Conservation (phyloP, 30 jellyfish, hydroid and myxozoan genomes). For the Hydractinia echinata region DNA sequence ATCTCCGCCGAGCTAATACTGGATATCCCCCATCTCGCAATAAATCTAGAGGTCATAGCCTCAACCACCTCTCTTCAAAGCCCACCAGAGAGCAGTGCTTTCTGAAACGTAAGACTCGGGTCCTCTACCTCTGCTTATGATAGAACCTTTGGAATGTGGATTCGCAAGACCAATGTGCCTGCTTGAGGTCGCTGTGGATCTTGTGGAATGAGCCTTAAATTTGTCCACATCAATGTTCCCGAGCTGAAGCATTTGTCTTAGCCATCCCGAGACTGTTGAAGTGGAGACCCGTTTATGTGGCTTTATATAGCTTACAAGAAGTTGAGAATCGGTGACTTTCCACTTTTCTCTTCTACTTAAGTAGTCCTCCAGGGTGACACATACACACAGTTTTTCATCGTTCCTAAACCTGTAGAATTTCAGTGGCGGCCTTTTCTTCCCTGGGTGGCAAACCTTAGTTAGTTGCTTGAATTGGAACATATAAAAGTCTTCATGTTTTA, state of each 20-base stretch:
- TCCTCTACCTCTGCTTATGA: no score
- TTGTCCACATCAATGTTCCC: background rate
- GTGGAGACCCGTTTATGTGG: slow-evolving; percentile 6
- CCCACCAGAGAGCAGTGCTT: no score
- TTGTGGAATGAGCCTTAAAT: background rate
- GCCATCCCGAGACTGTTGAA: slow-evolving; percentile 22
- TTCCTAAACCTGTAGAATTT: slow-evolving; percentile 1
- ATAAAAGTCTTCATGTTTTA: background rate
- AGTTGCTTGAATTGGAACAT: background rate
- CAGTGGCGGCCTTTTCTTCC: slow-evolving; percentile 18
- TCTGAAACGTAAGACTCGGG: no score
- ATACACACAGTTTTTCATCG: slow-evolving; percentile 21
- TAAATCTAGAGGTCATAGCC: no score
- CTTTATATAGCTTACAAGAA: background rate
- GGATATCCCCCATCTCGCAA: no score
- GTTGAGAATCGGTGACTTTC: slow-evolving; percentile 3
- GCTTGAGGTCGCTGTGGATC: background rate
- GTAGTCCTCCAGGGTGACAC: no score
- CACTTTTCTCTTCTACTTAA: no score
- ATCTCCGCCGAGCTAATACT: no score
- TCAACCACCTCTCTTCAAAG: no score
- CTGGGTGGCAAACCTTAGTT: slow-evolving; percentile 8
- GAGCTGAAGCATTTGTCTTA: background rate
- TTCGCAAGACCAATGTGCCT: no score
- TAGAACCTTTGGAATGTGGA: no score